A percentile compares a stretch with the other conserved stretches of the same genome.
These are phyloP conservation scores for Lottia scabra DNA, from an alignment of 2,888 invertebrate genomes.

Conservation along the genomic window DNA sequence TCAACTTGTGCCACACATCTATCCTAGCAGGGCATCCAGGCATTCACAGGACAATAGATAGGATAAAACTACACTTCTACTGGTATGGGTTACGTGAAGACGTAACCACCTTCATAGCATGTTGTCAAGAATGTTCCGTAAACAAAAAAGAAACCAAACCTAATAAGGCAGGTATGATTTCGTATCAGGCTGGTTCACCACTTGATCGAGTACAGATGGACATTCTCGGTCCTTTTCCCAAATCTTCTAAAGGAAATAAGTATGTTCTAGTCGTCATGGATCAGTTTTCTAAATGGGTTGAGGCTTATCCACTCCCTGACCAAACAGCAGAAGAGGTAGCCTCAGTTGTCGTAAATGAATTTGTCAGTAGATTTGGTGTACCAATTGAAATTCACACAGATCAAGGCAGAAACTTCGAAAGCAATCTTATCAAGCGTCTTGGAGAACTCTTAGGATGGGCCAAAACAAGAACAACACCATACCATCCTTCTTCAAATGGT, in stretches of 20 bases:
- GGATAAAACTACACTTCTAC: background rate
- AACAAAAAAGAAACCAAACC: background rate
- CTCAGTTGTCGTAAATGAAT: conserved; percentile 15
- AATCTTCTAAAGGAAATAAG: background rate
- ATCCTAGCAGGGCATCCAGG: background rate
- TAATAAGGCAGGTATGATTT: no score
- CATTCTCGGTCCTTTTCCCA: background rate
- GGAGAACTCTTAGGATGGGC: conserved; percentile 12
- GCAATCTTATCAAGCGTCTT: conserved; percentile 6
- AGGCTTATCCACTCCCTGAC: conserved; percentile 15
- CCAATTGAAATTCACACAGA: conserved; percentile 8
- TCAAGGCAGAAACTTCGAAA: conserved; percentile 15
- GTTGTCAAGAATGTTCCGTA: background rate
- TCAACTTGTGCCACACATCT: background rate
- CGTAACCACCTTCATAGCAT: background rate
- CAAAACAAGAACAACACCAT: conserved; percentile 18
- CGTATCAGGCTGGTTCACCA: background rate
- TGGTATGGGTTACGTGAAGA: background rate
- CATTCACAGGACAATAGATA: background rate
- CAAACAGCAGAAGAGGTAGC: conserved; percentile 27
- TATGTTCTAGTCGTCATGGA: background rate
- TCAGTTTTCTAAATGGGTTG: conserved; percentile 17
- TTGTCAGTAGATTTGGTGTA: conserved; percentile 25
- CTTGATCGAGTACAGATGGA: background rate
- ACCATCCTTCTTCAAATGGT: no score